Percentiles rank a stretch among this genome's conserved stretches.
Conservation (phyloP, 2,113 vertebrate genomes). For the Sorex fumeus region DNA sequence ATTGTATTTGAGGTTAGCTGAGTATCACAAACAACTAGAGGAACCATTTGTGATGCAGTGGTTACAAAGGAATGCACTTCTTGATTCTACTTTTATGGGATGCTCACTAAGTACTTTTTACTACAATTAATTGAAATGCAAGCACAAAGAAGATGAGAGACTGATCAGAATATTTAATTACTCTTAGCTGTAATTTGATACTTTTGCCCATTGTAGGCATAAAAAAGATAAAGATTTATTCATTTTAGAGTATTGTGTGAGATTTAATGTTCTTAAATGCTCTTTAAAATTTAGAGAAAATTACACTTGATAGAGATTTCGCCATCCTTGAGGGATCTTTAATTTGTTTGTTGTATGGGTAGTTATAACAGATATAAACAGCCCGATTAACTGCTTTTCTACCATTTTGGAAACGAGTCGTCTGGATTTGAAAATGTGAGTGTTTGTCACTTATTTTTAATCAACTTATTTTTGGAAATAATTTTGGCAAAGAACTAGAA, state of each 20-base stretch:
- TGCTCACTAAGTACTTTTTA: slow-evolving; percentile 86
- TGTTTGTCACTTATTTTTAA: slow-evolving; percentile 15
- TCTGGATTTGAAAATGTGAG: not conserved
- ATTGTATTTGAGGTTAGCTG: slow-evolving; percentile 78
- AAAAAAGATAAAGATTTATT: slow-evolving; percentile 84
- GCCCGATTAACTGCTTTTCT: slow-evolving; percentile 51
- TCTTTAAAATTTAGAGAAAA: slow-evolving; percentile 84
- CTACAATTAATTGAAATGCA: slow-evolving; percentile 84
- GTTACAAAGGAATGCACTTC: slow-evolving; percentile 83
- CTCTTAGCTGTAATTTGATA: slow-evolving; percentile 75
- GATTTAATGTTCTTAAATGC: slow-evolving; percentile 83
- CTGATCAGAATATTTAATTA: slow-evolving; percentile 86
- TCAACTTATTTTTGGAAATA: slow-evolving; percentile 38
- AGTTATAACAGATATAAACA: slow-evolving; percentile 71
- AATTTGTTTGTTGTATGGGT: slow-evolving; percentile 77
- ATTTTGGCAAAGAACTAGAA: not conserved
- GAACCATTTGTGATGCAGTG: slow-evolving; percentile 70
- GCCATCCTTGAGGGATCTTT: slow-evolving; percentile 77
- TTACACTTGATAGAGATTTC: slow-evolving; percentile 77
- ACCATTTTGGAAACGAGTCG: slow-evolving; percentile 10
- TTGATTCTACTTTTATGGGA: slow-evolving; percentile 84
- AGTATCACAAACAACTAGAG: slow-evolving; percentile 76
- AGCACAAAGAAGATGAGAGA: slow-evolving; percentile 83
- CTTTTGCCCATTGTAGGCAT: slow-evolving; percentile 75
- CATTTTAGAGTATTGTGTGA: slow-evolving; percentile 87